Evolutionary conservation across 2,888 invertebrate genomes (phyloP), one percentile per base, ranked within the genome.

Genomic region (Lasioglossum figueresi): DNA sequence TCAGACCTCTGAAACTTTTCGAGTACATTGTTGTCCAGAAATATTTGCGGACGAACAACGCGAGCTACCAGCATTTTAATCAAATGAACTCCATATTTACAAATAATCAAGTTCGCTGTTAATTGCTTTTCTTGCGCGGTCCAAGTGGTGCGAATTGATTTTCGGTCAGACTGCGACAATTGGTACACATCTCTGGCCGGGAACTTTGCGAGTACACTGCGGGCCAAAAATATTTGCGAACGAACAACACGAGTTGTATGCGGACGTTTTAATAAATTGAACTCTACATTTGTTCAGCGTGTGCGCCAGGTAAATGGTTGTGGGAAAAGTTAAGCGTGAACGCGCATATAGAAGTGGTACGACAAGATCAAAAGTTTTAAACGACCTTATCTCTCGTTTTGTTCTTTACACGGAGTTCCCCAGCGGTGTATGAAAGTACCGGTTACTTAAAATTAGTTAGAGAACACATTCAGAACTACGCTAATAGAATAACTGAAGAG

Each of bases 401-500:
- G 59, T 59, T 59, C 59, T 59, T 31, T 59, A 4, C 27, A 27
- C 59, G 0, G 27, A 31, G 27, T 59, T 31, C 59, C 59, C 1
- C 59, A 16, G 27, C 5, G 27, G 14, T 59, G 59, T 59, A 59
- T 59, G 14, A 16, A 59, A 31, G 31, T 31, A 16, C 27, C 59
- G 27, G 59, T 59, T 59, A 59, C 59, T 59, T 59, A 59, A 59
- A 59, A 59, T 59, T 59, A 31, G 27, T 59, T 59, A 31, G 27
- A 31, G 16, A 59, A 59, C 59, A 31, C 27, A 59, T 59, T 27
- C 59, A 31, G 59, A 59, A 59, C 59, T 59, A 59, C 5, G 27
- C 16, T 31, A 59, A 59, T 31, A 31, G 59, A 59, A 59, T 59
- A 59, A 59, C 59, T 5, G 59, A 59, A 31, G 59, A 14, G 59